Conservation (phyloP, 2,888 invertebrate species). For the Theristus sp. region DNA sequence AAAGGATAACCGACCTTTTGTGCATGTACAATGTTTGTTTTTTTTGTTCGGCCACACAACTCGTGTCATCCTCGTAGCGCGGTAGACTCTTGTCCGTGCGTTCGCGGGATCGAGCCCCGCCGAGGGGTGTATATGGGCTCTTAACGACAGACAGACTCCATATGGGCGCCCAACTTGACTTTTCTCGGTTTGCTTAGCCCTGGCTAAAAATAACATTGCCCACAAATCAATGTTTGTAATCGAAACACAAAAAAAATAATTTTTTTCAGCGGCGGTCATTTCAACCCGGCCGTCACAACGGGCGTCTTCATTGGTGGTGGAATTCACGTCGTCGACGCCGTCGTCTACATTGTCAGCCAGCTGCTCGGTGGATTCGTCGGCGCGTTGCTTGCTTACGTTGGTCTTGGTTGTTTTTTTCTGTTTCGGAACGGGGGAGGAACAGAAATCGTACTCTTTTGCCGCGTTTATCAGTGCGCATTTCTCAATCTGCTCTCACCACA, state of each 20-base stretch:
- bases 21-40: too few relatives aligned
- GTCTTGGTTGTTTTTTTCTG: neutral
- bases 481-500: too few relatives aligned
- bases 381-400: slow-evolving; percentile 17
- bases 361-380: slow-evolving; percentile 27
- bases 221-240: neutral
- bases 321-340: slow-evolving; percentile 18
- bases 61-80: too few relatives aligned
- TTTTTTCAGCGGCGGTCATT: slow-evolving; percentile 33
- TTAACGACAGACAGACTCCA: neutral
- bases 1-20: too few relatives aligned
- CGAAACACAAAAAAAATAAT: neutral
- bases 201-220: neutral
- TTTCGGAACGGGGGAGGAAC: too few relatives aligned
- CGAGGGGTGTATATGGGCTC: neutral
- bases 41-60: too few relatives aligned
- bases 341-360: slow-evolving; percentile 27
- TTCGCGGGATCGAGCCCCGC: too few relatives aligned
- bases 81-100: too few relatives aligned
- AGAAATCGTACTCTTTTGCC: too few relatives aligned
- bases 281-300: slow-evolving; percentile 33
- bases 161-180: too few relatives aligned
- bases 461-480: too few relatives aligned
- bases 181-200: too few relatives aligned
- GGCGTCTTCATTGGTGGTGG: slow-evolving; percentile 25